Evolutionary conservation across 2,888 invertebrate genomes (phyloP).

Genomic region (Orchestes rusci): DNA sequence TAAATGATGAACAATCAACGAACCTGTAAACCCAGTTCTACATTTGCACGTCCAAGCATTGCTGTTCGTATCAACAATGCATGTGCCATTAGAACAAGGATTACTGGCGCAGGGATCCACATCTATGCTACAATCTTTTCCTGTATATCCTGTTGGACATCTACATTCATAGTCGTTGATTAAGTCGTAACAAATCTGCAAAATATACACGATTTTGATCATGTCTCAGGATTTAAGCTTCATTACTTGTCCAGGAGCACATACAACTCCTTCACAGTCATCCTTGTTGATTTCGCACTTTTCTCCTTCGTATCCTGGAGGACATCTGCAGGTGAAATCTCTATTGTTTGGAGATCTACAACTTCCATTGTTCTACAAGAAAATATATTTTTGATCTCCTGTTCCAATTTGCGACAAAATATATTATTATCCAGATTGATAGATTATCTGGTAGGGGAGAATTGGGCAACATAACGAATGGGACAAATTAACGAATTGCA

Average conservation of each 20-base stretch:
- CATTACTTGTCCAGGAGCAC: slow-evolving; percentile 37
- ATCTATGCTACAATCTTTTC: slow-evolving; percentile 52
- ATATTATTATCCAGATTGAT: too few species aligned
- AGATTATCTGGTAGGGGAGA: too few species aligned
- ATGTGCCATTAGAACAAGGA: slow-evolving; percentile 65
- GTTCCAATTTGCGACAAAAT: too few species aligned
- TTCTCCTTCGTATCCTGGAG: slow-evolving; percentile 56
- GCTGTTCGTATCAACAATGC: slow-evolving; percentile 40
- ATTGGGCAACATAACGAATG: too few species aligned
- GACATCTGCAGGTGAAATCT: slow-evolving; percentile 57
- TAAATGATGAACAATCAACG: slow-evolving; percentile 10
- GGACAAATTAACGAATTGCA: too few species aligned
- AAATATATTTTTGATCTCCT: too few species aligned
- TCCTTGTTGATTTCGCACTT: slow-evolving; percentile 59
- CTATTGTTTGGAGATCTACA: slow-evolving; percentile 49
- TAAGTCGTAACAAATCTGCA: slow-evolving; percentile 49
- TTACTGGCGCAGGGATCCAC: slow-evolving; percentile 55
- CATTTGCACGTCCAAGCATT: slow-evolving; percentile 69
- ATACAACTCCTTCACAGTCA: slow-evolving; percentile 53
- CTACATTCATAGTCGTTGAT: slow-evolving; percentile 53
- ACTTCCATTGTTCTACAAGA: slow-evolving; percentile 53
- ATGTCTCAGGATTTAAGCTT: neutral
- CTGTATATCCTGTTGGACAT: slow-evolving; percentile 53
- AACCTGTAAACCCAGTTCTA: slow-evolving; percentile 60
- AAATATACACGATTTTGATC: slow-evolving; percentile 3